phyloP scores from a whole-genome alignment of 2,888 invertebrate genomes.

The Heteropelma amictum region DNA sequence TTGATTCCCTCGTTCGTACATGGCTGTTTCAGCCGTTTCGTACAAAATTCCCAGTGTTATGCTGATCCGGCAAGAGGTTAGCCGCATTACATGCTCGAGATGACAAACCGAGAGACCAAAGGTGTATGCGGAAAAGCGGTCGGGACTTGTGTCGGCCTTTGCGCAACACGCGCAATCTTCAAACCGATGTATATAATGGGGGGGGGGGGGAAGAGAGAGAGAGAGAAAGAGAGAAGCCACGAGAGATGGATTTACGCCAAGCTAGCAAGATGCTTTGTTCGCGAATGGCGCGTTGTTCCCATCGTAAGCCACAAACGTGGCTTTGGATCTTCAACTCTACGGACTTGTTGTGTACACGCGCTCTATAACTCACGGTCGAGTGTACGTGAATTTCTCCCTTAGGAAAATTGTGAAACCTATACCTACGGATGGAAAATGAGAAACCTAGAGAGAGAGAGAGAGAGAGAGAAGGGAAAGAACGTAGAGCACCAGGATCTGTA shows the following conservation, averaged over 20 bases:
- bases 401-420: neutral
- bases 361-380: neutral
- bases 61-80: constrained; percentile 23
- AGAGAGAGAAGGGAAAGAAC: constrained; percentile 20
- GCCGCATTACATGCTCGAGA: constrained; percentile 66
- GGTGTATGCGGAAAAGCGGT: constrained; percentile 39
- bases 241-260: constrained; percentile 11
- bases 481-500: constrained; percentile 10
- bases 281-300: constrained; percentile 27
- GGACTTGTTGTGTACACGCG: constrained; percentile 20
- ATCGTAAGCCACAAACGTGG: constrained; percentile 24
- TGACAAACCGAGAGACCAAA: constrained; percentile 40
- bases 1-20: neutral
- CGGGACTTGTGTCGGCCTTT: constrained; percentile 2
- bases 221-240: neutral
- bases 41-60: neutral
- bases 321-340: constrained; percentile 29
- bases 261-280: constrained; percentile 42
- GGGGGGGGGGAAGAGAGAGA: too few species aligned
- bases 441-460: constrained; percentile 2
- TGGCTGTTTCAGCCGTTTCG: neutral
- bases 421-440: too few species aligned
- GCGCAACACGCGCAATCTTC: neutral
- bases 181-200: neutral
- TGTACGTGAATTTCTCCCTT: neutral